Base-by-base conservation (phyloP, 2,797 vertebrate genomes). In the Chelonia mydas region DNA sequence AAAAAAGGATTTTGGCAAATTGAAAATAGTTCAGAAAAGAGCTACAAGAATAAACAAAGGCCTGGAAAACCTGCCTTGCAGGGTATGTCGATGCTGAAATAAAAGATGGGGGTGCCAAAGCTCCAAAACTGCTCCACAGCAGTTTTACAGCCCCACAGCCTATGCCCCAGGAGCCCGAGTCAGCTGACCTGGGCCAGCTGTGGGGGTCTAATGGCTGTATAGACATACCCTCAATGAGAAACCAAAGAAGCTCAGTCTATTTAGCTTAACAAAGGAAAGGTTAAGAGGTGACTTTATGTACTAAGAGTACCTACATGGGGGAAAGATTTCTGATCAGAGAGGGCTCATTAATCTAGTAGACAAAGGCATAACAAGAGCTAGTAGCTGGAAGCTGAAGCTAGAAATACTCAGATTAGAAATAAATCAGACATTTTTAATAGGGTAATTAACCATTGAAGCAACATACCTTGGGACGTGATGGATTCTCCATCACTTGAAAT, bases 371-470 rank as follows among this genome's bases (percentile, higher is more conserved):
- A 76, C 54, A 81, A 68, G 17, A 78, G 53, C 37, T 12, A 82
- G 17, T 11, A 87, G 21, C 59, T 83, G 65, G 78, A 76, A 86
- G 31, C 80, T 74, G 78, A 91, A 89, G 89, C 84, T 28, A 55
- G 74, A 53, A 41, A 72, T 83, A 84, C 83, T 82, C 59, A 84
- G 55, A 11, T 79, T 51, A 51, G 65, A 91, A 88, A 68, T 82
- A 92, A 87, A 84, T 49, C 65, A 53, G 61, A 88, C 92, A 86
- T 65, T 87, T 65, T 45, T 85, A 82, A 25, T 89, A 89, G 61
- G 0, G 1, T 89, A 76, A 59, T 55, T 86, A 86, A 93, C 45
- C 53, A 54, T 53, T 33, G 54, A n/a, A 94, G 77, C 23, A 76
- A 45, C 25, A 37, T 37, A n/a, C 33, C 16, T 68, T 21, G 16